Base-by-base conservation (phyloP, 2,797 vertebrate species). In the Cirrhinus molitorella region DNA sequence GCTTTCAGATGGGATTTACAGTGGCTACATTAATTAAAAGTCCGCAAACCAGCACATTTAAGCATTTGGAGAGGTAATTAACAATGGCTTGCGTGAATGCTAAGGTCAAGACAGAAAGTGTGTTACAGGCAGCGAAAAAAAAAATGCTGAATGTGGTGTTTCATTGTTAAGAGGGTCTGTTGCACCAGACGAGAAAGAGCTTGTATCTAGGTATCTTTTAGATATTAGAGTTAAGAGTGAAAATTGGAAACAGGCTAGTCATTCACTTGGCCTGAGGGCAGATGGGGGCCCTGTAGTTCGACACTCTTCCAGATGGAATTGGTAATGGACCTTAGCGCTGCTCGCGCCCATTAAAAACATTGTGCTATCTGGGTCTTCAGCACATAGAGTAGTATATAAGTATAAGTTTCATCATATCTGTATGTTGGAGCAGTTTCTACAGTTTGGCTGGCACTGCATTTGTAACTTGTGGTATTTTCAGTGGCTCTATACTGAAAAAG, bases 181-280 rank as follows among this genome's bases (percentile, higher is more conserved):
- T 85, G 79, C 49, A 17, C 21, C 61, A 74, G 53, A 71, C 47
- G 25, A 66, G 63, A 34, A 51, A 49, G 73, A 55, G 72, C 34
- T 75, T 68, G 67, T 67, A 70, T 53, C 51, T 49, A 75, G 70
- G 67, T 78, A 28, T 79, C 87, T 73, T 83, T 84, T 86, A 84
- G 88, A 86, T 87, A 83, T 63, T 83, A 71, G 63, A 88, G 81
- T 80, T 83, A 7, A n/a, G 16, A 79, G 85, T 57, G 68, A 84
- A 88, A 89, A 89, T 86, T 88, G 84, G 84, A 91, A 89, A 86
- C 87, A 88, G 83, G 61, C 85, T 82, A 79, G 82, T 86, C 81
- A 72, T 87, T 88, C 79, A 87, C 73, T 89, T 89, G 81, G 85
- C 89, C 55, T 13, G 66, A 86, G 86, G 89, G 85, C 76, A 88